phyloP scores from a whole-genome alignment of 2,888 invertebrate genomes.

The Mimas tiliae region DNA sequence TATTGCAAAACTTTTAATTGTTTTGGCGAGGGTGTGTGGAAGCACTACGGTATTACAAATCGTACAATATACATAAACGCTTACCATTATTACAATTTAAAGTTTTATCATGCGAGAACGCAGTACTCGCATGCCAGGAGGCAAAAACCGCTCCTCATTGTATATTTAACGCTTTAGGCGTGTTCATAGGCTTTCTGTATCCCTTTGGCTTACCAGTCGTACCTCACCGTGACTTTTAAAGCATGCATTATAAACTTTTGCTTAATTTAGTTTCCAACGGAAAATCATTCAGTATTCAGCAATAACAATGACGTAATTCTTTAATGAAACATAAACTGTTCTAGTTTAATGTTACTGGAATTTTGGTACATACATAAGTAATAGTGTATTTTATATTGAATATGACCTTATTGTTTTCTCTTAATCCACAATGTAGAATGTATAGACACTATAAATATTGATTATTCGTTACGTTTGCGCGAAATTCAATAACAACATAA shows the following conservation, averaged over 20 bases:
- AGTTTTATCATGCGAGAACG: constrained; percentile 44
- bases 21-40: constrained; percentile 27
- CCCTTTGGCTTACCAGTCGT: constrained; percentile 45
- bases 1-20: constrained; percentile 16
- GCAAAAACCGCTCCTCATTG: constrained; percentile 53
- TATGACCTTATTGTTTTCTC: not conserved
- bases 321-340: not conserved
- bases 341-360: not conserved
- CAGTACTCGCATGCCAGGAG: constrained; percentile 31
- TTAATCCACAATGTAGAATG: not conserved
- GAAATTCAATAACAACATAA: too few species aligned
- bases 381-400: not conserved
- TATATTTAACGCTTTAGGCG: constrained; percentile 61
- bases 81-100: constrained; percentile 50
- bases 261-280: constrained; percentile 37
- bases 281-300: constrained; percentile 30
- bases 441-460: too few species aligned
- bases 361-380: not conserved
- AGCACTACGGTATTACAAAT: constrained; percentile 5
- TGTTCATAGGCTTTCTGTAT: constrained; percentile 51
- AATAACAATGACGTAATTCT: not conserved
- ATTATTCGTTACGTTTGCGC: too few species aligned
- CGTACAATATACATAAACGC: constrained; percentile 16
- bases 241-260: constrained; percentile 56
- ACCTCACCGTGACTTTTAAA: constrained; percentile 51